Conservation (phyloP, 2,113 vertebrate genomes). For the Psittacara wagleri region DNA sequence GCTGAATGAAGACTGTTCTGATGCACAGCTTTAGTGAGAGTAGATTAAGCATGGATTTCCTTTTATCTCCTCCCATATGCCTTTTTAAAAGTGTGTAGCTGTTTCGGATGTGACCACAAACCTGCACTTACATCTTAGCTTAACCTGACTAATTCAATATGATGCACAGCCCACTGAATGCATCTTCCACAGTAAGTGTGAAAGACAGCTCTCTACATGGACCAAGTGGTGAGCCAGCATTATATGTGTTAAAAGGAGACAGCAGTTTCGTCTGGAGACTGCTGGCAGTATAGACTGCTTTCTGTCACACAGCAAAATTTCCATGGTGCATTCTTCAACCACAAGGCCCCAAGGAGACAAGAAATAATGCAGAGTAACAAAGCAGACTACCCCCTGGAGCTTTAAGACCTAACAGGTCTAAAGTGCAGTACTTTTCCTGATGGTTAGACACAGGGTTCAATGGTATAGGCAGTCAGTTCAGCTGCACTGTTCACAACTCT, state of each 20-base stretch:
- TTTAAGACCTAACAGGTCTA: neutral
- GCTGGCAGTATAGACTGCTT: neutral
- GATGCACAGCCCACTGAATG: neutral
- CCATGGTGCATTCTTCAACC: neutral
- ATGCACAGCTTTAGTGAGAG: neutral
- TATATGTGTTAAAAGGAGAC: neutral
- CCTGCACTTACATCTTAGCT: neutral
- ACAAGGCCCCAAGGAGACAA: neutral
- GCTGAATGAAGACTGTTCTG: neutral
- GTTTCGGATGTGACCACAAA: neutral
- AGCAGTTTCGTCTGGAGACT: neutral
- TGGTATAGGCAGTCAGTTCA: neutral
- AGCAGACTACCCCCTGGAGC: neutral
- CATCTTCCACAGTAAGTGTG: neutral
- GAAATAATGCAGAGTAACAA: neutral
- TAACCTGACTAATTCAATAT: neutral
- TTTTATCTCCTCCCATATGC: neutral
- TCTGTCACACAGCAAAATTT: neutral
- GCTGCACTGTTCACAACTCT: neutral
- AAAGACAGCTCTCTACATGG: neutral
- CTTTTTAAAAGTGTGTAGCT: neutral
- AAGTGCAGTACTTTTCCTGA: neutral
- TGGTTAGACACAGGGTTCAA: neutral
- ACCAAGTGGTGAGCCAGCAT: neutral
- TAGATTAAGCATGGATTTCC: neutral